These are phyloP conservation scores for Atopsyche davidsoni DNA, from an alignment of 1,140 invertebrate species.

Conservation along the genomic window DNA sequence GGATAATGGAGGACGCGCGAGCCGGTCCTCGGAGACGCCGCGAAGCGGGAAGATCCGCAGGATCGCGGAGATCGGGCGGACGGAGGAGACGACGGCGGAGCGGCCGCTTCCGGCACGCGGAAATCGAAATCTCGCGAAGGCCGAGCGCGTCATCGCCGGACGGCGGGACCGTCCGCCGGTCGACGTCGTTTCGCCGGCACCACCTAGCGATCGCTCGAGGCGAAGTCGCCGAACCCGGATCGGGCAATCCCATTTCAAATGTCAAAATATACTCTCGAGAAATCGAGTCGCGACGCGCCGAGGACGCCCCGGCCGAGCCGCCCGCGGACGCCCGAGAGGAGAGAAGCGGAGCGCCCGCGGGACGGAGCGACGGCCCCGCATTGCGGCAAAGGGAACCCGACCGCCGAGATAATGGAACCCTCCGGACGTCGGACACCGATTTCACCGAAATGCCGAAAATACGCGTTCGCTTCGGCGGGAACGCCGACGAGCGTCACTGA, in stretches of 20 bases:
- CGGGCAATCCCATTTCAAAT: conserved; percentile 23
- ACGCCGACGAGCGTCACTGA: conserved; percentile 36
- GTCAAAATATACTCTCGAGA: conserved; percentile 23
- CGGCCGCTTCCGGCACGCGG: conserved; percentile 33
- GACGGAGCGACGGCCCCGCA: conserved; percentile 33
- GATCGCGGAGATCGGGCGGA: not conserved
- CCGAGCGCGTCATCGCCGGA: conserved; percentile 12
- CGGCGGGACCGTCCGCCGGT: conserved; percentile 13
- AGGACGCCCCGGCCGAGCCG: not conserved
- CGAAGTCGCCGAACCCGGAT: conserved; percentile 3
- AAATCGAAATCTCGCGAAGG: not conserved
- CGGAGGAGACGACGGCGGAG: not conserved
- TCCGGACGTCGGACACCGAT: conserved; percentile 49
- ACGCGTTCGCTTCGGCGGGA: conserved; percentile 33
- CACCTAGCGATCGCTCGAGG: conserved; percentile 34
- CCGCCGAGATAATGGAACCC: conserved; percentile 50
- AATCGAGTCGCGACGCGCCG: not conserved
- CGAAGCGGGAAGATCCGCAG: not conserved
- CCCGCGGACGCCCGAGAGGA: not conserved
- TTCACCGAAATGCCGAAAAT: conserved; percentile 40
- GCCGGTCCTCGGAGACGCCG: not conserved
- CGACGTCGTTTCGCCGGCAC: conserved; percentile 39
- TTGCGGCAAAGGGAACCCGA: conserved; percentile 46
- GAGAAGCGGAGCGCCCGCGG: not conserved
- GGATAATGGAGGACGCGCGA: conserved; percentile 12